These are phyloP conservation scores for Ictidomys tridecemlineatus DNA, from an alignment of 2,113 vertebrate genomes.

Conservation along the genomic window DNA sequence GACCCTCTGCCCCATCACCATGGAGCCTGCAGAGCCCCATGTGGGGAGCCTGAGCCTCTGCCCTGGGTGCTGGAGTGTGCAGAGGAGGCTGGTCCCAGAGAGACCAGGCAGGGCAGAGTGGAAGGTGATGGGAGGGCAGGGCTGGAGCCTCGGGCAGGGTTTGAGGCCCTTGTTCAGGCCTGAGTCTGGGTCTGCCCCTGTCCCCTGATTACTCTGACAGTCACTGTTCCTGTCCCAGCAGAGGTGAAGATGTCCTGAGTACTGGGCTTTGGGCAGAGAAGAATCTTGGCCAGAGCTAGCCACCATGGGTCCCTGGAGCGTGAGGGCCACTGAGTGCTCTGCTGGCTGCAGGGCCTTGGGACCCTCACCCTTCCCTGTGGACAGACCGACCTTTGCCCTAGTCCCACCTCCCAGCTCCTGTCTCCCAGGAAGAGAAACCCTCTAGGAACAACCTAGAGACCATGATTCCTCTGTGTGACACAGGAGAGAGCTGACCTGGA, in stretches of 20 bases:
- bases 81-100: neutral
- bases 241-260: neutral
- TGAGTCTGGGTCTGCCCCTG: neutral
- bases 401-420: too few relatives aligned
- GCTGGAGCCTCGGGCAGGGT: neutral
- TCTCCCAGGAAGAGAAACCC: too few relatives aligned
- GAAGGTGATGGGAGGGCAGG: neutral
- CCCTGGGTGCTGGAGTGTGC: fast-evolving
- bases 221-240: neutral
- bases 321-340: too few relatives aligned
- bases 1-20: neutral
- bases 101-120: neutral
- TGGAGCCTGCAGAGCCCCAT: neutral
- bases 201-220: neutral
- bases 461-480: too few relatives aligned
- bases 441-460: too few relatives aligned
- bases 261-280: too few relatives aligned
- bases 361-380: too few relatives aligned
- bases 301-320: too few relatives aligned
- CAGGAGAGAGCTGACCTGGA: too few relatives aligned
- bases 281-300: too few relatives aligned
- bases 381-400: too few relatives aligned
- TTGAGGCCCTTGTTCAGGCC: neutral
- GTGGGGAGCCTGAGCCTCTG: neutral
- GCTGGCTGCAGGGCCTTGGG: too few relatives aligned